phyloP scores from a whole-genome alignment of 2,797 vertebrate genomes.

The Hoplostethus mediterraneus region DNA sequence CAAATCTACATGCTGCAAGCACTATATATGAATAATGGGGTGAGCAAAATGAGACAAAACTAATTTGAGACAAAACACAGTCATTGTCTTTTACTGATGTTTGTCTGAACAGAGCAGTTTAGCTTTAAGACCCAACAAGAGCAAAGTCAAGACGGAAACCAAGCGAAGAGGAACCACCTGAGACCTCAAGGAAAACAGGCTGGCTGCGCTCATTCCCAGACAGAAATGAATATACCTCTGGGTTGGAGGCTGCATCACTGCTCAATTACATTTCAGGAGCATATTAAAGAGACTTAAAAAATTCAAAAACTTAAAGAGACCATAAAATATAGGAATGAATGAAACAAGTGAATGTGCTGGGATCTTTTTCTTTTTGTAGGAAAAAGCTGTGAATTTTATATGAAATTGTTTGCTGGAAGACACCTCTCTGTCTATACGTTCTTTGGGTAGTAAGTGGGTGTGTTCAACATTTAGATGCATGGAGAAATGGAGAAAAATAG shows the following conservation, averaged over 20 bases:
- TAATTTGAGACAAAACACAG: not conserved
- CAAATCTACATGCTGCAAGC: not conserved
- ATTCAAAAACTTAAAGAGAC: no score
- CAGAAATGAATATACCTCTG: constrained; percentile 15
- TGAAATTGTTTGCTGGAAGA: not conserved
- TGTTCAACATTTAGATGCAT: not conserved
- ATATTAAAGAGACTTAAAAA: no score
- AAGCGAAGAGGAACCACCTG: constrained; percentile 18
- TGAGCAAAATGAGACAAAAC: constrained; percentile 6
- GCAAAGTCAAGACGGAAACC: not conserved
- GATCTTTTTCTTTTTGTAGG: no score
- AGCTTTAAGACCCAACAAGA: constrained; percentile 6
- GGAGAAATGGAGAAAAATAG: not conserved
- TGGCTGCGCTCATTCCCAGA: constrained; percentile 17
- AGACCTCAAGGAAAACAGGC: constrained; percentile 10
- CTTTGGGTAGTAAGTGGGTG: not conserved
- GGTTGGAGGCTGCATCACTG: constrained; percentile 7
- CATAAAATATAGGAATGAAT: constrained; percentile 24
- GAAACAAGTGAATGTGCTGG: constrained; percentile 5
- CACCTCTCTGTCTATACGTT: constrained; percentile 4
- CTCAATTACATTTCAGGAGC: constrained; percentile 32
- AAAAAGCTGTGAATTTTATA: no score
- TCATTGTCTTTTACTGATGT: not conserved
- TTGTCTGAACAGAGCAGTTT: constrained; percentile 8
- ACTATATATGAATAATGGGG: constrained; percentile 26